Evolutionary conservation across 2,888 invertebrate species (phyloP), one percentile per base, ranked within the genome.

Genomic region (Rhagium mordax): DNA sequence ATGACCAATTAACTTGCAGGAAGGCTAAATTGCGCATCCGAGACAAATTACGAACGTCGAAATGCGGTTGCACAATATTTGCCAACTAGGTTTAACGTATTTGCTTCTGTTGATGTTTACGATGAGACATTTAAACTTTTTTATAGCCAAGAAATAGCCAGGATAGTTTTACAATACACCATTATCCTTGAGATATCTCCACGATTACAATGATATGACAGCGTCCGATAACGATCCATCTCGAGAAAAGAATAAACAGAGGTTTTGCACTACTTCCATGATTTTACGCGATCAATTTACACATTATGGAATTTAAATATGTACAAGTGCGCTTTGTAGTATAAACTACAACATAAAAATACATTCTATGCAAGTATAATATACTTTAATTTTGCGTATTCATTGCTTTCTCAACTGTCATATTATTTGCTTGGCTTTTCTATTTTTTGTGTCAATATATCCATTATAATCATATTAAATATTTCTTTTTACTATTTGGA

Each of bases 1-100:
- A 66, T 66, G 51, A 66, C 66, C 53, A 41, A 66, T 71, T 71
- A 55, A 20, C 53, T 5, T 41, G 41, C 41, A 13, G 41, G 3
- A 3, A n/a, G 41, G 41, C 5, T n/a, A 41, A 41, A 41, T n/a
- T 41, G n/a, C n/a, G 41, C 13, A 41, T n/a, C 13, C 2, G n/a
- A 33, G 41, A n/a, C 13, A 41, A 41, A n/a, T 41, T 41, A 41
- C n/a, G n/a, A 41, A 41, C 41, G 41, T 10, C n/a, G 41, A 41
- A 41, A 13, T 41, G 41, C 41, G 13, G 33, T 41, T 41, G n/a
- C 41, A 41, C 41, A 41, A 41, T 41, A 41, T 41, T 41, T 41
- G 4, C 41, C 41, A 41, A 13, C 4, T 41, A 41, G 41, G 41
- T 41, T 41, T 41, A 41, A 41, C 13, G 41, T 5, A 41, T 41